Conservation (phyloP, 2,888 invertebrate species). For the Chymomyza procnemis region DNA sequence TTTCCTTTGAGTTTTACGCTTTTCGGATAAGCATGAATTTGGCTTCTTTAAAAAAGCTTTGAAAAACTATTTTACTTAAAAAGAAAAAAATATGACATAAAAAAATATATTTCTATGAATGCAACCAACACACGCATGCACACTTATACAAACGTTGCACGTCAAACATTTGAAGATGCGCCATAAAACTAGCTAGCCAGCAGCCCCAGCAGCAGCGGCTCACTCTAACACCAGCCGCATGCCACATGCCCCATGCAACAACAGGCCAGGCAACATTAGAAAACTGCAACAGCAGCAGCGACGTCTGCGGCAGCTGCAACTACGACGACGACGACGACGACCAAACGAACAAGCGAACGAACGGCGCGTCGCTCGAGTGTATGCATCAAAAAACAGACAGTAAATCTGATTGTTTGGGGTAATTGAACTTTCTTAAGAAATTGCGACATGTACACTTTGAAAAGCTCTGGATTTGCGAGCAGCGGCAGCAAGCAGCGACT, state of each 20-base stretch:
- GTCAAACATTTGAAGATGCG: constrained; percentile 66
- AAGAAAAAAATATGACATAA: background rate
- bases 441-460: constrained; percentile 77
- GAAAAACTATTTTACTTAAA: background rate
- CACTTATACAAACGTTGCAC: constrained; percentile 21
- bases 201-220: background rate
- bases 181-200: constrained; percentile 59
- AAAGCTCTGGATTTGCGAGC: constrained; percentile 77
- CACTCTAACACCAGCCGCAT: constrained; percentile 12
- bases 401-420: constrained; percentile 78
- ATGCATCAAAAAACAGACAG: constrained; percentile 75
- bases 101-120: constrained; percentile 25
- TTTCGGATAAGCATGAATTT: too few species aligned
- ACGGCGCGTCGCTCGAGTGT: constrained; percentile 55
- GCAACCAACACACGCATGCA: constrained; percentile 40
- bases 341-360: constrained; percentile 56
- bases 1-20: too few species aligned
- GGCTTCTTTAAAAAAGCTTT: too few species aligned
- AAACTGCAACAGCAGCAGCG: constrained; percentile 50
- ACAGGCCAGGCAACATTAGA: constrained; percentile 68
- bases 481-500: constrained; percentile 42
- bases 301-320: constrained; percentile 26
- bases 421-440: constrained; percentile 78
- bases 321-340: background rate
- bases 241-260: constrained; percentile 59